These are phyloP conservation scores for Lepidurus apus DNA, from an alignment of 1,140 invertebrate species.

Conservation along the genomic window DNA sequence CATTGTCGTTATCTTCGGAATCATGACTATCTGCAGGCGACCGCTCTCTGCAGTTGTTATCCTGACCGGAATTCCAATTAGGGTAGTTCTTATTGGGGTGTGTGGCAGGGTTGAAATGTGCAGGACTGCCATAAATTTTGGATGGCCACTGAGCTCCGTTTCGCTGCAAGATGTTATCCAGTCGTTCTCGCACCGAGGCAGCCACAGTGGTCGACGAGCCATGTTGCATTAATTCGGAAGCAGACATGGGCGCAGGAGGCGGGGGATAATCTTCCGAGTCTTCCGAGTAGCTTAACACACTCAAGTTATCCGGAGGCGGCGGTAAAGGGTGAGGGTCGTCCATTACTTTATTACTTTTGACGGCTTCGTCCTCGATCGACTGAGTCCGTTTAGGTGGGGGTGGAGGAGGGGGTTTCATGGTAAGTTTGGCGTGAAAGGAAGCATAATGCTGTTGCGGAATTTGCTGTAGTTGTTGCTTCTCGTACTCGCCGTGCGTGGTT, in stretches of 20 bases:
- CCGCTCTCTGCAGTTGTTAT: constrained; percentile 17
- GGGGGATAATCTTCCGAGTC: constrained; percentile 48
- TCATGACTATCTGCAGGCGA: constrained; percentile 23
- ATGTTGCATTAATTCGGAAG: constrained; percentile 35
- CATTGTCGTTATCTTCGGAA: constrained; percentile 24
- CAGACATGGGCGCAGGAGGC: constrained; percentile 46
- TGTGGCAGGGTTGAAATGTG: constrained; percentile 4
- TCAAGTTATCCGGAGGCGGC: constrained; percentile 37
- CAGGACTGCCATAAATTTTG: constrained; percentile 17
- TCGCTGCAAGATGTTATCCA: constrained; percentile 35
- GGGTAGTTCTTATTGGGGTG: neutral
- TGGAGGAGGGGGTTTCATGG: constrained; percentile 57
- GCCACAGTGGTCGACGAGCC: constrained; percentile 32
- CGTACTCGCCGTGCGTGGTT: constrained; percentile 25
- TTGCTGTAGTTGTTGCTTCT: constrained; percentile 25
- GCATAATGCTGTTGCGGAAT: constrained; percentile 24
- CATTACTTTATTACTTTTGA: constrained; percentile 36
- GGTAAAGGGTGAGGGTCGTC: constrained; percentile 37
- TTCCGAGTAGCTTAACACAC: constrained; percentile 37
- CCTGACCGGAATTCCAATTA: neutral
- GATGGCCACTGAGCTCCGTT: constrained; percentile 31
- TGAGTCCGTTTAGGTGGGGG: constrained; percentile 76
- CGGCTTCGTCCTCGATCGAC: constrained; percentile 48
- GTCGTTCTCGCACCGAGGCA: constrained; percentile 35
- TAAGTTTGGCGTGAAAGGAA: constrained; percentile 38